phyloP scores from a whole-genome alignment of 2,113 vertebrate species.

The Callipepla squamata region DNA sequence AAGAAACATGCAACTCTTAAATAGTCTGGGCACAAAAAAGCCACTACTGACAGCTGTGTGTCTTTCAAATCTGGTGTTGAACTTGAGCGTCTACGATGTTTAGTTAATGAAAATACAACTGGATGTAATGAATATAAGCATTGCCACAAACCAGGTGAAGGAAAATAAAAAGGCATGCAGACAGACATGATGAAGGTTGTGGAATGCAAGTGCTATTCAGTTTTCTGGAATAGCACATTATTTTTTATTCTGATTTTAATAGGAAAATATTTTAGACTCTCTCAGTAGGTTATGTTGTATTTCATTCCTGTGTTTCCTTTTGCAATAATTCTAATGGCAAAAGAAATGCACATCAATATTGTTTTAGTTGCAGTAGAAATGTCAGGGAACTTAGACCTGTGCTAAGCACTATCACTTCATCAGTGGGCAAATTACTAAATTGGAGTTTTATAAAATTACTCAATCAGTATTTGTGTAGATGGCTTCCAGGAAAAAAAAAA shows the following conservation, averaged over 20 bases:
- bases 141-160: conserved; percentile 19
- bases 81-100: conserved; percentile 29
- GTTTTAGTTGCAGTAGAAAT: conserved; percentile 75
- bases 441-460: conserved; percentile 66
- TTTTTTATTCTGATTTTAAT: conserved; percentile 66
- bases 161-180: conserved; percentile 8
- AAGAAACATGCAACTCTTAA: neutral
- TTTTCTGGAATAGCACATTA: conserved; percentile 64
- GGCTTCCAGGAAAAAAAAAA: conserved; percentile 70
- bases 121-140: conserved; percentile 46
- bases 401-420: conserved; percentile 58
- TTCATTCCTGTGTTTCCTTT: conserved; percentile 65
- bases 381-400: conserved; percentile 58
- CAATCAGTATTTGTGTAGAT: conserved; percentile 63
- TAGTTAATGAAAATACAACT: conserved; percentile 54
- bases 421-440: conserved; percentile 58
- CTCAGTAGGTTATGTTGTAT: conserved; percentile 67
- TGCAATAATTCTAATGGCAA: conserved; percentile 74
- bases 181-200: conserved; percentile 27
- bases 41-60: neutral
- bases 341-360: conserved; percentile 70
- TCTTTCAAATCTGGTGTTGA: conserved; percentile 6
- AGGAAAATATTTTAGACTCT: conserved; percentile 70
- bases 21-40: conserved; percentile 31
- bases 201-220: conserved; percentile 53